phyloP scores from a whole-genome alignment of 2,797 vertebrate genomes.

The Novumbra hubbsi region DNA sequence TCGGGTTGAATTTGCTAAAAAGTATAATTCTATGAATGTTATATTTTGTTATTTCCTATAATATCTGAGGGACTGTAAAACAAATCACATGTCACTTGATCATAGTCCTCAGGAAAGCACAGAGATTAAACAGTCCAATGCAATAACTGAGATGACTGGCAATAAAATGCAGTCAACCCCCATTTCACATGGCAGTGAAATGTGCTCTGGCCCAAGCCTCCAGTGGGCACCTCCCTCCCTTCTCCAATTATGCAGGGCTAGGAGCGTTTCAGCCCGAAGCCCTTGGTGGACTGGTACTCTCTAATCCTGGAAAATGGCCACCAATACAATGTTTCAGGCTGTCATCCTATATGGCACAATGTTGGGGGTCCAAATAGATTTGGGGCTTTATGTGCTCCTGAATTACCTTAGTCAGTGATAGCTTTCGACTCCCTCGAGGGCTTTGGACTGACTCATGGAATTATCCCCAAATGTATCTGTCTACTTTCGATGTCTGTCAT shows the following conservation, averaged over 20 bases:
- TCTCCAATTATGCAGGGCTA: conserved; percentile 7
- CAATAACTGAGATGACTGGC: conserved; percentile 37
- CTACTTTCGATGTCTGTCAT: conserved; percentile 30
- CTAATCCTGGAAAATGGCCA: conserved; percentile 17
- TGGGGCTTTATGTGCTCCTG: conserved; percentile 23
- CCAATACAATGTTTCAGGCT: conserved; percentile 15
- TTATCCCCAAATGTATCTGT: conserved; percentile 18
- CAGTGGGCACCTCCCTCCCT: neutral
- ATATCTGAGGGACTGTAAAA: conserved; percentile 3
- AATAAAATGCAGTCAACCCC: conserved; percentile 33
- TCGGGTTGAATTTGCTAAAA: neutral
- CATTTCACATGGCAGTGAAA: conserved; percentile 25
- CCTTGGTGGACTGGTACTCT: conserved; percentile 7
- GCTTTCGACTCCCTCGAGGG: conserved; percentile 40
- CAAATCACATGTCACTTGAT: conserved; percentile 9
- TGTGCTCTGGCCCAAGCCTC: neutral
- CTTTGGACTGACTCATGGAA: conserved; percentile 51
- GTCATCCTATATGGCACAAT: conserved; percentile 27
- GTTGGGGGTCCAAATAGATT: conserved; percentile 33
- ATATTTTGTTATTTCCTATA: neutral
- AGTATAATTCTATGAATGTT: neutral
- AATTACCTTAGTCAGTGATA: conserved; percentile 21
- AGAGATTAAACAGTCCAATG: conserved; percentile 27
- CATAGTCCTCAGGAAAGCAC: conserved; percentile 21
- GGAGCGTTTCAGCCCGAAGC: neutral